phyloP scores from a whole-genome alignment of 2,113 vertebrate genomes.

The Aythya baeri region DNA sequence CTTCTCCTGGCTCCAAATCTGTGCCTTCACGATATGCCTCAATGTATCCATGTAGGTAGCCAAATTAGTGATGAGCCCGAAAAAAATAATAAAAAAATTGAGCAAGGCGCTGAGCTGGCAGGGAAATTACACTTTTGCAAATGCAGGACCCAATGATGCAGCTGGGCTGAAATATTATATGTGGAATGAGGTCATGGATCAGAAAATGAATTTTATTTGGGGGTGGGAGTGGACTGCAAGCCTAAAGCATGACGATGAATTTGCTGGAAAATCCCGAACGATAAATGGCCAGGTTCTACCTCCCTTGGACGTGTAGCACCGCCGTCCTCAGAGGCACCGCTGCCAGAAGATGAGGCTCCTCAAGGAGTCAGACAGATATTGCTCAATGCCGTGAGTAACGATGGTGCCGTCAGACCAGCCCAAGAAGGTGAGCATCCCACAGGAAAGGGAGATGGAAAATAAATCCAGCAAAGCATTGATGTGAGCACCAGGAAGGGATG shows the following conservation, averaged over 20 bases:
- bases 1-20: conserved; percentile 48
- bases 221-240: conserved; percentile 31
- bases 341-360: not conserved
- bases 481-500: not conserved
- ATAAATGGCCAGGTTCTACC: not conserved
- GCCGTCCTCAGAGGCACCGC: not conserved
- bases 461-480: not conserved
- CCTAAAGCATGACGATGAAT: conserved; percentile 19
- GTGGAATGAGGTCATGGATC: conserved; percentile 61
- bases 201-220: conserved; percentile 57
- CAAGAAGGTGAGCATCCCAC: not conserved
- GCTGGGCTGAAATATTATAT: conserved; percentile 52
- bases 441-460: not conserved
- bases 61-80: conserved; percentile 10
- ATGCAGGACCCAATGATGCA: not conserved
- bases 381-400: not conserved
- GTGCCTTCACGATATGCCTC: not conserved
- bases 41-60: conserved; percentile 42
- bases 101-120: conserved; percentile 32
- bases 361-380: not conserved
- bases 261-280: not conserved
- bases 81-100: not conserved
- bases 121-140: conserved; percentile 34
- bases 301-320: not conserved
- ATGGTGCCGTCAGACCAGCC: not conserved